Base-by-base conservation (phyloP, 1,140 invertebrate species). In the Meloidogyne chitwoodi region DNA sequence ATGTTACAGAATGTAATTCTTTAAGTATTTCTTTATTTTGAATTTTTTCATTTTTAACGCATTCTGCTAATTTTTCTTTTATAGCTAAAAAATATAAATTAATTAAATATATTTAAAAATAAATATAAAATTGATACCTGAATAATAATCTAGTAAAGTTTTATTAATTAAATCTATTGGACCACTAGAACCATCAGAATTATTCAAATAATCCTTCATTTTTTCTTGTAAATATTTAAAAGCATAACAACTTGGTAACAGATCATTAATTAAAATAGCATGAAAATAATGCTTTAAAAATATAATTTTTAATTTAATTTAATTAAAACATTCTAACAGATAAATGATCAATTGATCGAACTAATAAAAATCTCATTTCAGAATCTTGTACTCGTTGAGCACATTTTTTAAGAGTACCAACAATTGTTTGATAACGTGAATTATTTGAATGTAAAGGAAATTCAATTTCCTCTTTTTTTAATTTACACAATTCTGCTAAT, bases 261-360 rank as follows among this genome's bases (percentile, higher is more conserved):
- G 44, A 67, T 80, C 79, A 24, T 70, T 79, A 31, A 80, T 74
- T 27, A n/a, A n/a, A n/a, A 80, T 62, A 11, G 79, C 66, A 38
- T 83, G 77, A 19, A 80, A 80, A 65, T 80, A 80, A 19, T 75
- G 71, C 79, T 80, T 41, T 12, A 75, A 27, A 41, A 19, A 56
- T n/a, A 34, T n/a, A 31, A 26, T 26, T 29, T 44, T 1, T 5
- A 41, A 29, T 19, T 16, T 31, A n/a, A 75, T 77, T 29, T 26
- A 77, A 34, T 66, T 56, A 77, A 16, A 76, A 62, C 22, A 22
- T 34, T 22, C 56, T 73, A 14, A 77, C 76, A 38, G 76, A 75
- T 34, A 77, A 73, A 68, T 77, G 76, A 26, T 78, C 70, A 19
- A 72, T 72, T 2, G 75, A 77, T 5, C 76, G 63, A 16, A 77